Percentiles rank a stretch among this genome's conserved stretches.
Evolutionary conservation across 2,888 invertebrate genomes (phyloP).

Genomic region (Dorcus parallelipipedus): DNA sequence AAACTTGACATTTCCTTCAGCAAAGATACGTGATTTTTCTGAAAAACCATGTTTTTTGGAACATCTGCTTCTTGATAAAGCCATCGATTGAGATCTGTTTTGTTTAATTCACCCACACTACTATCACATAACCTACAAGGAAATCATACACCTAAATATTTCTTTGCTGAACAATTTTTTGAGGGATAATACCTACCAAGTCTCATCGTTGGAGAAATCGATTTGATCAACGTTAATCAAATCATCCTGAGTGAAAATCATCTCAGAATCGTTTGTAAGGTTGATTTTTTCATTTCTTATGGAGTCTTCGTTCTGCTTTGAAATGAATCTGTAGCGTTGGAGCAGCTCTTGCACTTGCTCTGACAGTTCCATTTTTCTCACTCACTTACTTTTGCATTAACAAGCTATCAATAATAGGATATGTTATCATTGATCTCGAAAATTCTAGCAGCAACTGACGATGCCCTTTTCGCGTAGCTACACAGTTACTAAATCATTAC

Average conservation of each 20-base stretch:
- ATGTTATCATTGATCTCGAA: no score
- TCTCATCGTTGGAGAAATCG: conserved; percentile 57
- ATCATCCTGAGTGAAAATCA: conserved; percentile 34
- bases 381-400: no score
- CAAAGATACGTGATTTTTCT: conserved; percentile 12
- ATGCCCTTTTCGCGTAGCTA: no score
- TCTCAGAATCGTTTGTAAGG: conserved; percentile 11
- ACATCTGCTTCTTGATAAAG: conserved; percentile 26
- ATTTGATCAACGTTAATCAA: conserved; percentile 58
- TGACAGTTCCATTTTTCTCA: conserved; percentile 38
- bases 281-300: conserved; percentile 6
- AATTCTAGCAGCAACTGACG: no score
- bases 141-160: conserved; percentile 8
- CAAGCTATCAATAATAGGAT: no score
- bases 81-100: conserved; percentile 22
- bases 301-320: conserved; percentile 15
- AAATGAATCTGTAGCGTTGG: conserved; percentile 22
- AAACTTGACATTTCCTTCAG: conserved; percentile 12
- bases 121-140: conserved; percentile 19
- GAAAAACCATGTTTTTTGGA: conserved; percentile 16
- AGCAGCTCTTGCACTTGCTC: conserved; percentile 34
- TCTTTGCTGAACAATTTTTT: conserved; percentile 8
- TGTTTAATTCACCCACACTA: conserved; percentile 13
- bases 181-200: conserved; percentile 51
- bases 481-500: no score